Conservation (phyloP, 1,140 invertebrate species). For the Bombus confusus region DNA sequence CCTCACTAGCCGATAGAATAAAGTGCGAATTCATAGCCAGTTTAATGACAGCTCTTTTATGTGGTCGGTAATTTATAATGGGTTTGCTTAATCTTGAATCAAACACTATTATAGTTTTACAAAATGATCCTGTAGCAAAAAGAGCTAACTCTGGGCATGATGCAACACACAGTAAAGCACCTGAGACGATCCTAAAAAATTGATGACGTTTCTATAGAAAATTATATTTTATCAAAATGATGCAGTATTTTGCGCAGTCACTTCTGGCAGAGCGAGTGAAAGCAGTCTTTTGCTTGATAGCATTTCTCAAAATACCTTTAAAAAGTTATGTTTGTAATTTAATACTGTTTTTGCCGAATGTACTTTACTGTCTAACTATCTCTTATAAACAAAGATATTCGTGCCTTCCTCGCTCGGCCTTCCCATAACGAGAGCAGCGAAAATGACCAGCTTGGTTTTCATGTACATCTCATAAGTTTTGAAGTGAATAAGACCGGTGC, state of each 20-base stretch:
- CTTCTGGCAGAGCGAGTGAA: constrained; percentile 42
- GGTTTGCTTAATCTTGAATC: constrained; percentile 69
- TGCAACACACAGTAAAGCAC: constrained; percentile 73
- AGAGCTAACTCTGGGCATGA: constrained; percentile 68
- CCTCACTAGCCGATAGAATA: constrained; percentile 78
- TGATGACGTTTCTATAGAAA: constrained; percentile 15
- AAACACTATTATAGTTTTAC: constrained; percentile 72
- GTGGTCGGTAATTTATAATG: constrained; percentile 70
- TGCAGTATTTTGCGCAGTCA: constrained; percentile 4
- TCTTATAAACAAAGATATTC: constrained; percentile 11
- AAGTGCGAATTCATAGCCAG: constrained; percentile 74
- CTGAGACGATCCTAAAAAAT: constrained; percentile 61
- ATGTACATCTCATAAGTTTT: constrained; percentile 73
- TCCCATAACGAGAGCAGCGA: constrained; percentile 26
- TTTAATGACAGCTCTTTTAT: constrained; percentile 73
- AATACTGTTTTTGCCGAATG: not conserved
- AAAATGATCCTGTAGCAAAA: constrained; percentile 75
- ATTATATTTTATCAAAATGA: not conserved
- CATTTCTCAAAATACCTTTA: not conserved
- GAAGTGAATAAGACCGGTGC: constrained; percentile 60
- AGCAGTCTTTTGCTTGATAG: constrained; percentile 9
- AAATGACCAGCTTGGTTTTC: constrained; percentile 43
- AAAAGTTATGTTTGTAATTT: not conserved
- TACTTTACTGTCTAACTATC: constrained; percentile 11
- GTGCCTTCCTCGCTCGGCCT: constrained; percentile 46